Conservation (phyloP, 2,888 invertebrate genomes). For the Agonopterix arenella region DNA sequence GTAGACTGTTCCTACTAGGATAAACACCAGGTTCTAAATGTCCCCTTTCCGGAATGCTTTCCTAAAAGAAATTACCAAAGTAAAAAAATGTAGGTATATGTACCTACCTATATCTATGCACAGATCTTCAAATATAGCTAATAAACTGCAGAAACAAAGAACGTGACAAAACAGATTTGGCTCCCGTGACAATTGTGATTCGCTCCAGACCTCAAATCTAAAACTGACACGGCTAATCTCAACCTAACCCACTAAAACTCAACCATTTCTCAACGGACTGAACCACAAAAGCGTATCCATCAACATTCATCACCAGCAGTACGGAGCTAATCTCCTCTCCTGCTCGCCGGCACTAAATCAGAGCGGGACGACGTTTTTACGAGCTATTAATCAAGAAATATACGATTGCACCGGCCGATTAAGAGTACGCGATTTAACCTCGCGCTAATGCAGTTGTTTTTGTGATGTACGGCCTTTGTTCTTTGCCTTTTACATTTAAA, state of each 20-base stretch:
- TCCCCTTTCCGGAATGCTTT: too few relatives aligned
- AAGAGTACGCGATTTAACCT: slow-evolving; percentile 56
- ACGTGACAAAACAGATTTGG: too few relatives aligned
- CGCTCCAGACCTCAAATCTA: not conserved
- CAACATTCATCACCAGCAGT: slow-evolving; percentile 18
- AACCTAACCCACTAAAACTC: slow-evolving; percentile 6
- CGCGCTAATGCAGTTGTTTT: slow-evolving; percentile 63
- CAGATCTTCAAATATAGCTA: too few relatives aligned
- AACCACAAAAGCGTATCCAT: slow-evolving; percentile 16
- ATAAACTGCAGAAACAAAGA: too few relatives aligned
- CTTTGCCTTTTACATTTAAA: slow-evolving; percentile 5
- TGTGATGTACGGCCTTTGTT: slow-evolving; percentile 41
- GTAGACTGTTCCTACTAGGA: too few relatives aligned
- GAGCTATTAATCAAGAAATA: slow-evolving; percentile 69
- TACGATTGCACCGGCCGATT: slow-evolving; percentile 62
- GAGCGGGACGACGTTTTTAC: slow-evolving; percentile 62
- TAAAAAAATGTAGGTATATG: too few relatives aligned
- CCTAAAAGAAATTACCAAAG: too few relatives aligned
- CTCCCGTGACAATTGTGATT: too few relatives aligned
- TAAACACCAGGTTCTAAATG: too few relatives aligned
- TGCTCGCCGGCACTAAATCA: slow-evolving; percentile 32
- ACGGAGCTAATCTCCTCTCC: slow-evolving; percentile 39
- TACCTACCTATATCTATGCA: too few relatives aligned
- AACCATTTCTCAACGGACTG: not conserved
- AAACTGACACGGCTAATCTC: not conserved